Base-by-base conservation (phyloP, 2,888 invertebrate species). In the Drosophila hamatofila region DNA sequence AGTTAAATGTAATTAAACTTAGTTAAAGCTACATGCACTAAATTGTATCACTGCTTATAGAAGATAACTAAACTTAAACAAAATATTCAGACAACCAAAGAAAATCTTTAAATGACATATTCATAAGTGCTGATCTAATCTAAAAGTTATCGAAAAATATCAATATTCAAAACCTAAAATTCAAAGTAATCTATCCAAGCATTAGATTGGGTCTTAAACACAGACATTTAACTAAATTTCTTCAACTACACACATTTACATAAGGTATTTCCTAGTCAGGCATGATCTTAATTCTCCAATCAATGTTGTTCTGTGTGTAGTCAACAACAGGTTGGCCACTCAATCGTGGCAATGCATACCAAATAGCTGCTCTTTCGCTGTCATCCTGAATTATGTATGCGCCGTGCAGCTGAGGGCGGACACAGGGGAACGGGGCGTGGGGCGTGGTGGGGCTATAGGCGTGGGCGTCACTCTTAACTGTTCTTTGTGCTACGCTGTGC, bases 281-380 rank as follows among this genome's bases (percentile, higher is more conserved):
- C 11, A 56, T 23, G n/a, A 35, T 1, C 54, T 39, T 16, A 2
- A 16, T 6, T 5, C 2, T n/a, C 11, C 42, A 16, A 30, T 33
- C 30, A 75, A 75, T 58, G 30, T 21, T 41, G 30, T 60, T 52
- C 52, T 30, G 27, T 21, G 27, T 21, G 64, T 55, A 42, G 39
- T 27, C 39, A 54, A 25, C 75, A 80, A 81, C 80, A 74, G 83
- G 80, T 63, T 70, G 46, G 21, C 14, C 23, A 12, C 7, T 55
- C 54, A 25, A 4, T 18, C 61, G 27, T 42, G 11, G 11, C 44
- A 46, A 21, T 70, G 78, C 60, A 76, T 77, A 77, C 51, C 37
- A 64, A 73, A 51, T 62, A 35, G 37, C 5, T 23, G 21, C n/a
- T 49, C 57, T 66, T 23, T 67, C 30, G 56, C 30, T 68, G 9